phyloP scores from a whole-genome alignment of 2,797 vertebrate species.

The Channa striata region DNA sequence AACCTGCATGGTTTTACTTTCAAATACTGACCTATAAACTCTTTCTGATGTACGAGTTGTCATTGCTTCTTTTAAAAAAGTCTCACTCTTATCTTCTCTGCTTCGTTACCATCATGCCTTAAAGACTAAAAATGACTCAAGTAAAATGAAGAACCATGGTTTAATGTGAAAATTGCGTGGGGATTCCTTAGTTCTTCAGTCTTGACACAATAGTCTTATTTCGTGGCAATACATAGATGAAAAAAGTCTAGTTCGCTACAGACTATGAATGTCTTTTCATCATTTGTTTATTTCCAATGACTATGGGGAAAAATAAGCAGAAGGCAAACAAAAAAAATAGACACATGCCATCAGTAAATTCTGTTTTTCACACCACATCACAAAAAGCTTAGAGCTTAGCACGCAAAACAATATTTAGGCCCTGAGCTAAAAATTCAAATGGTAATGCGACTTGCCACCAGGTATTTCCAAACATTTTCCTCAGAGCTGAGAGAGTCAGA shows the following conservation, averaged over 20 bases:
- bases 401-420: constrained; percentile 53
- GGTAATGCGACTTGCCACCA: constrained; percentile 55
- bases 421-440: constrained; percentile 50
- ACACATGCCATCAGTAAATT: constrained; percentile 35
- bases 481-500: constrained; percentile 44
- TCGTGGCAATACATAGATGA: not conserved
- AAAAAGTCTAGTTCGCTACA: not conserved
- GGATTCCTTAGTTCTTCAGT: not conserved
- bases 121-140: not conserved
- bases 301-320: constrained; percentile 12
- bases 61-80: not conserved
- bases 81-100: not conserved
- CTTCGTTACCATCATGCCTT: not conserved
- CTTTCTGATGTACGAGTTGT: not conserved
- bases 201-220: not conserved
- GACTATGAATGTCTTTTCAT: not conserved
- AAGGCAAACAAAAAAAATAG: constrained; percentile 9
- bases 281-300: not conserved
- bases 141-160: not conserved
- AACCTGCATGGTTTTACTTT: not conserved
- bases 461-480: constrained; percentile 50
- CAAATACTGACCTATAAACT: not conserved
- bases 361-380: constrained; percentile 51
- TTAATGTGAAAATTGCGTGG: not conserved
- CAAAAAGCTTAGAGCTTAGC: constrained; percentile 27